Evolutionary conservation across 1,140 invertebrate genomes (phyloP), one percentile per base, ranked within the genome.

Genomic region (Penaeus japonicus): DNA sequence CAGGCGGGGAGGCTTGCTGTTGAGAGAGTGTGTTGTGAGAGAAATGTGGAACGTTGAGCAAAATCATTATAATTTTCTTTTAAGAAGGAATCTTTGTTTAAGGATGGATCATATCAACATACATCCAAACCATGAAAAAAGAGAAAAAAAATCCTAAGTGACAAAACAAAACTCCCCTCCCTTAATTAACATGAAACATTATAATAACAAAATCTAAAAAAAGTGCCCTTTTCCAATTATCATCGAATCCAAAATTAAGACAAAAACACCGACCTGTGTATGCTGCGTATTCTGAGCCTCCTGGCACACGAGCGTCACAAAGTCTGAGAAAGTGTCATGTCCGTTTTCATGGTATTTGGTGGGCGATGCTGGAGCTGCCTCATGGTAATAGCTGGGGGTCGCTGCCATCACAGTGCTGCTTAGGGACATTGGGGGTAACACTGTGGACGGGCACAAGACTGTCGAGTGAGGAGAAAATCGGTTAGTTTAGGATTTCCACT

Each of bases 231-330:
- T 12, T 24, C 22, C 15, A 18, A 65, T 10, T 18, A 0, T n/a
- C 22, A 18, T 20, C 22, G 35, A 81, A 17, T 7, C 35, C 5
- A 22, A 27, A 24, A 59, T 90, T 92, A 92, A 94, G 96, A 96
- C 95, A 96, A 96, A 92, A 95, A 94, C 92, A 95, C 93, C 96
- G 96, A 95, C 91, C 95, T 96, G 90, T n/a, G 86, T 78, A 30
- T 90, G 89, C 30, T 89, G 89, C 22, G 89, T 89, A 62, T 96
- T 96, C 91, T 97, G 96, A 65, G 96, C 96, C 93, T 98, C 97
- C 93, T 98, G 97, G 92, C 97, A 99, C 73, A 99, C 98, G 91
- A 99, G 97, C 54, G 97, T 98, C 54, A 99, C 98, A 93, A 98
- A 99, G 93, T 99, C 98, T 0, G 97, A 97, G 84, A 99, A 95